Evolutionary conservation across 2,797 vertebrate species (phyloP).

Genomic region (Hylomyscus alleni): DNA sequence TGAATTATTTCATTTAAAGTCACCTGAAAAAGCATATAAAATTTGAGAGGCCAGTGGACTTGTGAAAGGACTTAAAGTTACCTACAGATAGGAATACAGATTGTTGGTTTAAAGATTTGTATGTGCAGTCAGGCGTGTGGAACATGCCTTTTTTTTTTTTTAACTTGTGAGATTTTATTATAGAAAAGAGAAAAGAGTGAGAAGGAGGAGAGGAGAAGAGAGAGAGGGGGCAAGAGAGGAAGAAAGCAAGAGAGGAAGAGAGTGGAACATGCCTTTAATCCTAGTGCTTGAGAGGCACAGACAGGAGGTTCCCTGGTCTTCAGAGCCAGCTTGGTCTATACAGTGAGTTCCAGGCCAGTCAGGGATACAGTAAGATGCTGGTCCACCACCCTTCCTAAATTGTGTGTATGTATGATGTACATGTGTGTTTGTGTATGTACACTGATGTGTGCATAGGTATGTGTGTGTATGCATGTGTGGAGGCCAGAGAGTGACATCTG

Average conservation of each 20-base stretch:
- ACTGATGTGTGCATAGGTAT: not conserved
- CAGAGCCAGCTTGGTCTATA: not conserved
- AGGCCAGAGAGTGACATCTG: not conserved
- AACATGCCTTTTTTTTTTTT: too few species aligned
- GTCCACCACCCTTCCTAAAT: not conserved
- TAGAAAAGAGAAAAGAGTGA: too few species aligned
- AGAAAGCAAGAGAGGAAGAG: too few species aligned
- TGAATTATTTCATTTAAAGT: slow-evolving; percentile 25
- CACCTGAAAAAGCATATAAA: not conserved
- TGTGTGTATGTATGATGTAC: not conserved
- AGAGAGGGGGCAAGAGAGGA: too few species aligned
- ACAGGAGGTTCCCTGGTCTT: not conserved
- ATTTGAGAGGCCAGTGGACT: not conserved
- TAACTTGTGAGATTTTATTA: too few species aligned
- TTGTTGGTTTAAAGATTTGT: not conserved
- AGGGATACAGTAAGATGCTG: not conserved
- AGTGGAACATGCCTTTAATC: not conserved
- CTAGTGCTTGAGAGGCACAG: not conserved
- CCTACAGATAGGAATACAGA: not conserved
- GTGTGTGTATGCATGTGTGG: not conserved
- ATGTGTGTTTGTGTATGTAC: not conserved
- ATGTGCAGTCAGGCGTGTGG: not conserved
- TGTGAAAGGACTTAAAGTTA: not conserved
- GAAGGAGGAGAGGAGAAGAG: too few species aligned
- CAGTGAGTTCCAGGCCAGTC: not conserved